phyloP scores from a whole-genome alignment of 2,113 vertebrate species.

The Rhea americana region DNA sequence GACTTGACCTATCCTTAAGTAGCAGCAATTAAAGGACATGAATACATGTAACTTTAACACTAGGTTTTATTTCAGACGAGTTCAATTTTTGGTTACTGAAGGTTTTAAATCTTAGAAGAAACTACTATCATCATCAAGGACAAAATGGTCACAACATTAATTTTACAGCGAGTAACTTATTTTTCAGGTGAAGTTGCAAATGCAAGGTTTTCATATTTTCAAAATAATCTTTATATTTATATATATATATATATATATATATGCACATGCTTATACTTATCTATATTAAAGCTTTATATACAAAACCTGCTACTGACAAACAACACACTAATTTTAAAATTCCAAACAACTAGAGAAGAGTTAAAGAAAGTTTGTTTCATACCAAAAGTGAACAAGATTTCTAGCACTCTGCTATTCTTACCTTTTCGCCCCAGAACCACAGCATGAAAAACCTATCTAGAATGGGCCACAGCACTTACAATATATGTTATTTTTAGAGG shows the following conservation, averaged over 20 bases:
- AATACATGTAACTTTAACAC: not conserved
- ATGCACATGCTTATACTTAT: not conserved
- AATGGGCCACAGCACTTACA: not conserved
- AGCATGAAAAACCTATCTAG: not conserved
- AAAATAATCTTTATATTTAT: not conserved
- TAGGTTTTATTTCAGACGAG: not conserved
- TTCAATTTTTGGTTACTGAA: not conserved
- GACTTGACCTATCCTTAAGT: not conserved
- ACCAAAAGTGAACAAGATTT: not conserved
- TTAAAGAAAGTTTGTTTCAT: not conserved
- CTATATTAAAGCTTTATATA: not conserved
- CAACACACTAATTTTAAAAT: not conserved
- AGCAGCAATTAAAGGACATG: not conserved
- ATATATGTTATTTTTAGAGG: rapidly evolving
- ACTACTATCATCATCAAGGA: not conserved
- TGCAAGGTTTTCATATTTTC: not conserved
- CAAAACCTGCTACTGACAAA: not conserved
- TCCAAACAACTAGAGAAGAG: not conserved
- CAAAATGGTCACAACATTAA: not conserved
- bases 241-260: not conserved
- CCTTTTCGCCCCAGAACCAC: not conserved
- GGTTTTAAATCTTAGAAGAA: not conserved
- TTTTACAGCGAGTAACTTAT: not conserved
- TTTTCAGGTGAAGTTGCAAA: not conserved
- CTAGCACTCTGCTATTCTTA: not conserved